Base-by-base conservation (phyloP, 92 coral and sea anemone species). In the Virgularia gustaviana region DNA sequence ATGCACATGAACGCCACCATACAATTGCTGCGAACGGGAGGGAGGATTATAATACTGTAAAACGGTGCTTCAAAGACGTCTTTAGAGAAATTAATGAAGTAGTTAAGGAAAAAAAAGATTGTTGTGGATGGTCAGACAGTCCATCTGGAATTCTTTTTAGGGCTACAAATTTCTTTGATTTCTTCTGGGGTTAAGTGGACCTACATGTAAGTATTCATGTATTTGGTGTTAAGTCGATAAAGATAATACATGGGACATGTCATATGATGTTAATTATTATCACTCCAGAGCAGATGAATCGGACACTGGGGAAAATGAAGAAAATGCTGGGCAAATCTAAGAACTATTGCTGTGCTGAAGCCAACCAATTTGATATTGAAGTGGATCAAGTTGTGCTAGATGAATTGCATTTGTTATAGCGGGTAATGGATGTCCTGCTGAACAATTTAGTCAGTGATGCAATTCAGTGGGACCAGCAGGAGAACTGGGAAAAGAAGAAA, bases 301-400 rank as follows among this genome's bases (percentile, higher is more conserved):
- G 45, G 15, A 39, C 45, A 7, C 15, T 39, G 45, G 45, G 15
- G 8, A 15, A 39, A 39, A 15, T 15, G 15, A 8, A 39, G 9
- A 39, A 15, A 15, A 7, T 39, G 54, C 67, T 24, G 4, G 32
- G 43, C 24, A 70, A 70, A 61, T 32, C 78, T 22, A 72, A 72
- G 51, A 39, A 72, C 53, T 30, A 72, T 31, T 72, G 78, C 31
- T 53, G 78, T 35, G 42, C 56, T 5, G 16, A 55, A 1, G 49
- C 78, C 9, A 70, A 72, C 25, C 70, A 57, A 32, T 71, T 79
- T 9, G 42, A 70, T 9, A 79, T 70, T 11, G 53, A 32, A 4
- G 36, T 57, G 20, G 78, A 79, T 37, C 83, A 79, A 35, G 77
- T 79, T 57, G 71, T 70, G n/a, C 49, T 71, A 18, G 83, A 70